These are phyloP conservation scores for Cryptus viduatorius DNA, from an alignment of 2,888 invertebrate species.

Conservation along the genomic window DNA sequence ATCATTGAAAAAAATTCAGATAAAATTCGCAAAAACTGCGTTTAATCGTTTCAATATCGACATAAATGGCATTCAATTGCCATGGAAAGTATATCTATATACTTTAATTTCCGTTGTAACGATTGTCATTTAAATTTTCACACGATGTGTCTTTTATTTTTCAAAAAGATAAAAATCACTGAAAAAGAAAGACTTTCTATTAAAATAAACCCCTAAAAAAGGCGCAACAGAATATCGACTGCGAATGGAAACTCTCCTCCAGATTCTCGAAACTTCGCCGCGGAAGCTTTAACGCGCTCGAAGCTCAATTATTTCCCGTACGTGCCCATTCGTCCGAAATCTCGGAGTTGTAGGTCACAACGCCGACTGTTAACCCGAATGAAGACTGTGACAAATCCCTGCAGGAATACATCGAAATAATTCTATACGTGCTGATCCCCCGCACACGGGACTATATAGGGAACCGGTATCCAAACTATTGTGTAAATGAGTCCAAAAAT, in stretches of 20 bases:
- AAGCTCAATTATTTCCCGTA: slow-evolving; percentile 24
- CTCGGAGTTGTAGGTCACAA: slow-evolving; percentile 17
- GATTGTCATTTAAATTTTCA: neutral
- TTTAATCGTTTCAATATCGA: no score
- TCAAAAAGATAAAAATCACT: neutral
- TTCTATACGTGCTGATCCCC: neutral
- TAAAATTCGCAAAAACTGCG: no score
- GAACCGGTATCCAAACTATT: neutral
- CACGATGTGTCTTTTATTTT: neutral
- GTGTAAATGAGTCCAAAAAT: slow-evolving; percentile 10
- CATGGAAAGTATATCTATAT: no score
- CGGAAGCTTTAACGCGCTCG: neutral
- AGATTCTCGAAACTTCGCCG: neutral
- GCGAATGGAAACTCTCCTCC: neutral
- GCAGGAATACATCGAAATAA: slow-evolving; percentile 48
- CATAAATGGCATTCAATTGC: no score
- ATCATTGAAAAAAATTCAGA: no score
- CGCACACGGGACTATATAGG: neutral
- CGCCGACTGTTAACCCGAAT: slow-evolving; percentile 8
- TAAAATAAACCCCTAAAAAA: neutral
- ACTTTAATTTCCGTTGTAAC: neutral
- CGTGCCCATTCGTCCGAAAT: slow-evolving; percentile 20
- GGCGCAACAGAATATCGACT: neutral
- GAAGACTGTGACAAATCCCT: slow-evolving; percentile 35
- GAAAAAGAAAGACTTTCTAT: neutral